Evolutionary conservation across 2,888 invertebrate genomes (phyloP), one percentile per base, ranked within the genome.

Genomic region (Ormia ochracea): DNA sequence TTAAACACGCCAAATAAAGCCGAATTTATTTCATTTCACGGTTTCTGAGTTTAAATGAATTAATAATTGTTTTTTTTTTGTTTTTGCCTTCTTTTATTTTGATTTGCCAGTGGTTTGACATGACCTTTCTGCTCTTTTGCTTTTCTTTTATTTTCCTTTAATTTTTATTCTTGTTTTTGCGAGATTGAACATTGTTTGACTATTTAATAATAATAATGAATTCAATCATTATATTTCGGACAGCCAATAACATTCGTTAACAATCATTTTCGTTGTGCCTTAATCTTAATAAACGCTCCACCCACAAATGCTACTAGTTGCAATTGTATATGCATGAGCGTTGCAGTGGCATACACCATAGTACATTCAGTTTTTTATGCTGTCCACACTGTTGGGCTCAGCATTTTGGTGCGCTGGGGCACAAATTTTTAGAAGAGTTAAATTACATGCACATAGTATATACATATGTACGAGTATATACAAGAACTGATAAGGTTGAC

Each of bases 1-100:
- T 58, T 66, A 74, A 75, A 68, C 75, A 68, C 66, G 59, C 52
- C 66, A 68, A 59, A 75, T 68, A 68, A 75, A 75, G 74, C 59
- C 52, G 38, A 75, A 48, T 59, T 66, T 59, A 66, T 74, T 59
- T 59, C 59, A 66, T 75, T 75, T 75, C 66, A 66, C 59, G 66
- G 75, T 68, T 52, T 66, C 43, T 68, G 75, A 36, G 66, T 68
- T 58, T 59, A 50, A 68, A 75, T 75, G 59, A 75, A 52, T 75
- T 50, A 75, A 68, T 41, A 17, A 48, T 43, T 50, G n/a, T 50
- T 56, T 56, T 65, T n/a, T 31, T 14, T 52, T 69, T 0, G 2
- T 41, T 61, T 9, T 12, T 43, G 31, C n/a, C 4, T 56, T 23
- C 14, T 52, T 45, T 38, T 1, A 6, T 33, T 59, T 26, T n/a